phyloP scores from a whole-genome alignment of 2,888 invertebrate species.

The Acrobasis suavella region DNA sequence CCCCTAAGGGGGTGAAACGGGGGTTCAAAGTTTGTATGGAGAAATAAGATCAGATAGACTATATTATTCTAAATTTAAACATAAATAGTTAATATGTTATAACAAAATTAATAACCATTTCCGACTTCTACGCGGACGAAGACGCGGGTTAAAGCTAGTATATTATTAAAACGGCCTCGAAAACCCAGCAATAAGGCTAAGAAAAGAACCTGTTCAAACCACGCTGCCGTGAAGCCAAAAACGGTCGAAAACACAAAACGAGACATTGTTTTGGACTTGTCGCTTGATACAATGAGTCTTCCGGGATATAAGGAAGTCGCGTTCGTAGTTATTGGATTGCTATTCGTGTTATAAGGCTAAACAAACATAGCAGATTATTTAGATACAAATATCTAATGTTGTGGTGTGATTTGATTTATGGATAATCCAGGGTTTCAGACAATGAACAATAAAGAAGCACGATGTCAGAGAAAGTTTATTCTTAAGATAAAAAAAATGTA shows the following conservation, averaged over 20 bases:
- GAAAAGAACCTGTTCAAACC: slow-evolving; percentile 29
- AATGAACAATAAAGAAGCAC: too few species aligned
- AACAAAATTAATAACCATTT: too few species aligned
- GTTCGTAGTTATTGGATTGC: slow-evolving; percentile 28
- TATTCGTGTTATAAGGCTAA: slow-evolving; percentile 2
- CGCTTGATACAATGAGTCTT: slow-evolving; percentile 50
- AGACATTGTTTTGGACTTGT: slow-evolving; percentile 40
- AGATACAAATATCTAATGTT: neutral
- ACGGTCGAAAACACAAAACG: slow-evolving; percentile 30
- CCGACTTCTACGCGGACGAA: too few species aligned
- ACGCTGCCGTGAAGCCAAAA: slow-evolving; percentile 25
- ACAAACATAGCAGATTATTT: neutral
- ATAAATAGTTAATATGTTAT: too few species aligned
- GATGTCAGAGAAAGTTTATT: too few species aligned
- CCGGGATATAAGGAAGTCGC: slow-evolving; percentile 69
- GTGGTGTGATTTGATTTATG: neutral
- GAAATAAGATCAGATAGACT: too few species aligned
- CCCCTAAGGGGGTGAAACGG: too few species aligned
- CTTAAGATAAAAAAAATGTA: too few species aligned
- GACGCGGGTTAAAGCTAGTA: too few species aligned
- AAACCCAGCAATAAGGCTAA: slow-evolving; percentile 6
- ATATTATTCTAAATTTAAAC: too few species aligned
- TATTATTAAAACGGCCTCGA: neutral
- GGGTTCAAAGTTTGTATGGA: too few species aligned
- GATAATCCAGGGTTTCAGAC: too few species aligned